Base-by-base conservation (phyloP, 1,140 invertebrate genomes). In the Calosoma granatense region DNA sequence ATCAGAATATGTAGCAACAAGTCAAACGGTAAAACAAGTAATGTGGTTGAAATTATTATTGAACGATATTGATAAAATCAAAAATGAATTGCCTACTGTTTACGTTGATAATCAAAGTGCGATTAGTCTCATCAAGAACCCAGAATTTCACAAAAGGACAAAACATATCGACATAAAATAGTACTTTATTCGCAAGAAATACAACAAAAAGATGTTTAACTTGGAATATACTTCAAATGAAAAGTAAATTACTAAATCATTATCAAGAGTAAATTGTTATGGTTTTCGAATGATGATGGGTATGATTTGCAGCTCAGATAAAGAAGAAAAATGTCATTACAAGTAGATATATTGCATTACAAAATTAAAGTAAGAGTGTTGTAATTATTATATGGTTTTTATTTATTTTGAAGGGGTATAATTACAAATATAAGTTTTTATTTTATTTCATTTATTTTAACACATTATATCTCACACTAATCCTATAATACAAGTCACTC, bases 161-260 rank as follows among this genome's bases (percentile, higher is more conserved):
- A 68, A 72, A 59, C 68, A 70, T 51, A 69, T 70, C 12, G 65
- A 69, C 59, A 56, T 70, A 1, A 64, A 60, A 58, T 68, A 59
- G 59, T 60, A 69, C 53, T 71, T 71, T 59, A 63, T 69, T 51
- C 62, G 55, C 53, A 61, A 64, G 9, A 22, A 23, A 20, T 14
- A 1, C 23, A 11, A 4, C 3, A 22, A 55, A 9, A 21, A 20
- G n/a, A 20, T 3, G 15, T 2, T 55, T 14, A 21, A 56, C 22
- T 15, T 62, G 12, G 19, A 54, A 26, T 59, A 57, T 55, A 19
- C 59, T 12, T 0, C 1, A 20, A 55, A 36, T 1, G 55, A 60
- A 55, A 15, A 56, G 4, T 57, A 59, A 51, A 21, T 58, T 17
- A 62, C 61, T 11, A 61, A 64, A 57, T 57, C 61, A 15, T 47